Percentiles rank a stretch among this genome's conserved stretches.
phyloP scores from a whole-genome alignment of 2,888 invertebrate genomes.

The Platycnemis pennipes region DNA sequence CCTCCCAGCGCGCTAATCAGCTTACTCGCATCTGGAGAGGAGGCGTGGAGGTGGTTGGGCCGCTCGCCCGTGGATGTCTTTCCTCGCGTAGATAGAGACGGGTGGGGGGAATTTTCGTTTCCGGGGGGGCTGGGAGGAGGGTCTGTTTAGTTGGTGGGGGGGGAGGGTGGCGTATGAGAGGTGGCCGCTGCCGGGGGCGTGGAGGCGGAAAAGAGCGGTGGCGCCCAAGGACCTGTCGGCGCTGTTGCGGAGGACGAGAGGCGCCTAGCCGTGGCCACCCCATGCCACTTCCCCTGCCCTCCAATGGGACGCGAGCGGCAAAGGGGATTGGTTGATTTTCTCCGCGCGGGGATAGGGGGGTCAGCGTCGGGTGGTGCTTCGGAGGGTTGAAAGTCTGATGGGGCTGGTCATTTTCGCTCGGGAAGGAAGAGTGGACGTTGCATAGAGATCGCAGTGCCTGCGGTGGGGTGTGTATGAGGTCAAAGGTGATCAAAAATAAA shows the following conservation, averaged over 20 bases:
- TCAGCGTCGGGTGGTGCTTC: background rate
- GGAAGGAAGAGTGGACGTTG: background rate
- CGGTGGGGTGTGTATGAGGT: no score
- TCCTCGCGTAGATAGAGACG: background rate
- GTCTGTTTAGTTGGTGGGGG: background rate
- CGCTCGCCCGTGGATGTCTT: background rate
- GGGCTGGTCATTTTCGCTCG: background rate
- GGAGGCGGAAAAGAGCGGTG: background rate
- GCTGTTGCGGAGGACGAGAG: background rate
- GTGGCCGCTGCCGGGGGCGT: background rate
- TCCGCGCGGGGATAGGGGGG: background rate
- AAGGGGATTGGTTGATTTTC: background rate
- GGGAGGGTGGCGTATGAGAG: background rate
- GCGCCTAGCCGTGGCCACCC: background rate
- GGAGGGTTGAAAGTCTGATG: background rate
- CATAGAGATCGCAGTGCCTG: no score
- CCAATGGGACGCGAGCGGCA: background rate
- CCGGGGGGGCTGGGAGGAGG: background rate
- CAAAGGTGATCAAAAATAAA: no score
- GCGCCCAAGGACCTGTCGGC: background rate
- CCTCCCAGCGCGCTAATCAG: conserved; percentile 61
- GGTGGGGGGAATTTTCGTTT: background rate
- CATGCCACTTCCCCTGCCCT: background rate
- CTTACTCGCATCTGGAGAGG: conserved; percentile 67
- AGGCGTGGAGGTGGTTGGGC: conserved; percentile 19